Percentiles rank a stretch among this genome's conserved stretches.
Evolutionary conservation across 2,888 invertebrate genomes (phyloP).

Genomic region (Tetropium fuscum): DNA sequence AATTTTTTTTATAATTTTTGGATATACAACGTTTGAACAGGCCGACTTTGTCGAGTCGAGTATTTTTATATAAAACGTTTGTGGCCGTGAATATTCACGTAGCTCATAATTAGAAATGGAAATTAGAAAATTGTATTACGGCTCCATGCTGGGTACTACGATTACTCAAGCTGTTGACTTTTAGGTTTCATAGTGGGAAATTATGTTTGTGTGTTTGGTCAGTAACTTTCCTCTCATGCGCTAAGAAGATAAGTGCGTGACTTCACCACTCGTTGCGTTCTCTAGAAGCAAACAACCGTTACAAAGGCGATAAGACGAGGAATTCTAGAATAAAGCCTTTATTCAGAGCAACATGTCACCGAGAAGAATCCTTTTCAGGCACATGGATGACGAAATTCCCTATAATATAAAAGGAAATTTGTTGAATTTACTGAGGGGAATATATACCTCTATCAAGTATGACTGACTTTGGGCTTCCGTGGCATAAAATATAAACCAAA

Average conservation of each 20-base stretch:
- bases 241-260: slow-evolving; percentile 42
- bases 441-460: too few relatives aligned
- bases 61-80: too few relatives aligned
- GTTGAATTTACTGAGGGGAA: background rate
- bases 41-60: too few relatives aligned
- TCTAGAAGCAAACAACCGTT: slow-evolving; percentile 19
- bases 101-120: too few relatives aligned
- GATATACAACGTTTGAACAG: too few relatives aligned
- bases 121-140: background rate
- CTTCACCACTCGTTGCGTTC: slow-evolving; percentile 22
- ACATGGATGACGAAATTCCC: background rate
- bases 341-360: slow-evolving; percentile 14
- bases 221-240: slow-evolving; percentile 38
- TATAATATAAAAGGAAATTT: background rate
- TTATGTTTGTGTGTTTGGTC: slow-evolving; percentile 38
- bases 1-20: too few relatives aligned
- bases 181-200: slow-evolving; percentile 34
- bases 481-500: too few relatives aligned
- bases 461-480: too few relatives aligned
- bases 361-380: background rate
- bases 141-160: slow-evolving; percentile 15
- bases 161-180: slow-evolving; percentile 36
- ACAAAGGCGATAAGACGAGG: slow-evolving; percentile 12
- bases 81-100: too few relatives aligned
- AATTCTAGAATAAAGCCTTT: background rate